phyloP scores from a whole-genome alignment of 2,797 vertebrate genomes.

The Mallotus villosus region DNA sequence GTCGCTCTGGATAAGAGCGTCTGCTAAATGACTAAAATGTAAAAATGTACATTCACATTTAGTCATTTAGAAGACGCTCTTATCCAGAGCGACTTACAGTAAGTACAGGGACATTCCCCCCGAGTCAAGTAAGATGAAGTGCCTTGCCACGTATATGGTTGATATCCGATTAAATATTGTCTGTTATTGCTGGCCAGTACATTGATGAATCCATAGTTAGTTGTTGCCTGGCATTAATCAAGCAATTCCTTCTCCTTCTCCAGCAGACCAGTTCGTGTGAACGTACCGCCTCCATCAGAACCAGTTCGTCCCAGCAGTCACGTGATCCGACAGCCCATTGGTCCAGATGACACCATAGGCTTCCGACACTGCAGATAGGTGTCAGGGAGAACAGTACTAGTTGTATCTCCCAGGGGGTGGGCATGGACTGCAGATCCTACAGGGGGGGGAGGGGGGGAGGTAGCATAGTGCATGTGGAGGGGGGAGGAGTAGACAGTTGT shows the following conservation, averaged over 20 bases:
- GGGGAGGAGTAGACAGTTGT: slow-evolving; percentile 49
- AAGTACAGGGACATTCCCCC: too few relatives aligned
- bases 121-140: too few relatives aligned
- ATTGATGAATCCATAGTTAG: too few relatives aligned
- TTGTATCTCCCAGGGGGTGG: slow-evolving; percentile 35
- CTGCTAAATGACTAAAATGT: too few relatives aligned
- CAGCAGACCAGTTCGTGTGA: slow-evolving; percentile 60
- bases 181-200: too few relatives aligned
- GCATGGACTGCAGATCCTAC: slow-evolving; percentile 35
- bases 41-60: too few relatives aligned
- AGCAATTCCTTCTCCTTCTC: neutral
- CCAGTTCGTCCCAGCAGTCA: slow-evolving; percentile 81
- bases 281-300: slow-evolving; percentile 63
- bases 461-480: slow-evolving; percentile 47
- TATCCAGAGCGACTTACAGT: too few relatives aligned
- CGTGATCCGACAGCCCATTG: slow-evolving; percentile 89
- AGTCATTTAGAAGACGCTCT: too few relatives aligned
- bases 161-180: too few relatives aligned
- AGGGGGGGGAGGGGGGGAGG: slow-evolving; percentile 42
- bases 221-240: too few relatives aligned
- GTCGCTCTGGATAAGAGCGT: too few relatives aligned
- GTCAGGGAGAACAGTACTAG: slow-evolving; percentile 30
- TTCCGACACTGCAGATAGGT: slow-evolving; percentile 81
- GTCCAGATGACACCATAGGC: slow-evolving; percentile 92
- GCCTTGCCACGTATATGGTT: too few relatives aligned